A percentile compares a stretch with the other conserved stretches of the same genome.
phyloP scores from a whole-genome alignment of 2,888 invertebrate genomes.

The Labia minor region DNA sequence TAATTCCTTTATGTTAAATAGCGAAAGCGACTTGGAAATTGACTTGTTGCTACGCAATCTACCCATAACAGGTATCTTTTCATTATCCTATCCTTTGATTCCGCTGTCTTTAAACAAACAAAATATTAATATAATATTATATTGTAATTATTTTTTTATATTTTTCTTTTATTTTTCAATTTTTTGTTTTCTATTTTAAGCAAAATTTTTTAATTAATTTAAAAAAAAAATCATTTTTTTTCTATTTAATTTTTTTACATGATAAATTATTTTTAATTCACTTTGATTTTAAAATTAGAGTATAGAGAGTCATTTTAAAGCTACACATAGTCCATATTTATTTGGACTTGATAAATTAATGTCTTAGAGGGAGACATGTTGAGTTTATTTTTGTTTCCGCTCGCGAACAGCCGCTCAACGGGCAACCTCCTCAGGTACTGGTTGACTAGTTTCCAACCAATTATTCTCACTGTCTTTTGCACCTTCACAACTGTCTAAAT shows the following conservation, averaged over 20 bases:
- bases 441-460: neutral
- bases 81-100: neutral
- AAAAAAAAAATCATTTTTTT: neutral
- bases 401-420: neutral
- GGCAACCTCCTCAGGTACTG: neutral
- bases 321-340: no score
- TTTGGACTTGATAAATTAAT: no score
- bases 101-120: neutral
- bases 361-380: no score
- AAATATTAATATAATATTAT: neutral
- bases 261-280: neutral
- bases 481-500: neutral
- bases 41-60: slow-evolving; percentile 16
- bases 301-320: no score
- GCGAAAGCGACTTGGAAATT: slow-evolving; percentile 15
- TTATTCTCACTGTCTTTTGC: neutral
- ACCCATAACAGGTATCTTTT: neutral
- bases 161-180: neutral
- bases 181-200: neutral
- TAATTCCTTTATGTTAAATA: neutral
- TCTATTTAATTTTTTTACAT: neutral
- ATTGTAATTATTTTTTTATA: neutral
- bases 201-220: neutral
- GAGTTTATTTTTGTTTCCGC: slow-evolving; percentile 6
- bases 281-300: neutral